Conservation (phyloP, 2,888 invertebrate genomes). For the Drosophila subsilvestris region DNA sequence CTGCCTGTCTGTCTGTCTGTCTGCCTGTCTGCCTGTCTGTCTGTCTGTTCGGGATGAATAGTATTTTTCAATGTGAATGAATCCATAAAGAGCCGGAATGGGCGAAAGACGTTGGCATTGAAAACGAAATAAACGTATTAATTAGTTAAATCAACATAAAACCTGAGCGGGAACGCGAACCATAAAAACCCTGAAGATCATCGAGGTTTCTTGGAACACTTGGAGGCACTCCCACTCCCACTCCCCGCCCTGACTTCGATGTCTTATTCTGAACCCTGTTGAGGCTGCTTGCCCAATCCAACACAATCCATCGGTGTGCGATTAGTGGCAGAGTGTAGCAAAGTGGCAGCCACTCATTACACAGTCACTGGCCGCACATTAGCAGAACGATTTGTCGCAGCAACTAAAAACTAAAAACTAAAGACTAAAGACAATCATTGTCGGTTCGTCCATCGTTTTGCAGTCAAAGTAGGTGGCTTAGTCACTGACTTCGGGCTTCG, state of each 20-base stretch:
- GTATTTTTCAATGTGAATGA: constrained; percentile 25
- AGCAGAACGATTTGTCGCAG: constrained; percentile 51
- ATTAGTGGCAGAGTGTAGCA: constrained; percentile 22
- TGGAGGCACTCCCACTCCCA: no score
- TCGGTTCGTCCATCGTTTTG: constrained; percentile 26
- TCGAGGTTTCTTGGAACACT: constrained; percentile 12
- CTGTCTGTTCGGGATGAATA: constrained; percentile 22
- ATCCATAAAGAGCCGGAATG: constrained; percentile 29
- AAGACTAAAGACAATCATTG: constrained; percentile 43
- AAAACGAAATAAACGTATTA: constrained; percentile 43
- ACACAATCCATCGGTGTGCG: constrained; percentile 10
- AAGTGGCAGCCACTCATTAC: constrained; percentile 45
- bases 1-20: no score
- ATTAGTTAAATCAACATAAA: constrained; percentile 42
- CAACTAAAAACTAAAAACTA: constrained; percentile 15
- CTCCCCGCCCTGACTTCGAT: background rate
- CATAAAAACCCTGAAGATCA: constrained; percentile 35
- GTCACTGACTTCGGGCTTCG: constrained; percentile 43
- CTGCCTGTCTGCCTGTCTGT: background rate
- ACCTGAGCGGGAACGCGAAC: constrained; percentile 30
- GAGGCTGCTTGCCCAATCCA: constrained; percentile 16
- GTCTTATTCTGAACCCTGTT: background rate
- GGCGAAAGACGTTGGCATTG: constrained; percentile 41
- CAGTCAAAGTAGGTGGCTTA: constrained; percentile 39
- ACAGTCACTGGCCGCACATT: constrained; percentile 49